A percentile compares a stretch with the other conserved stretches of the same genome.
phyloP scores from a whole-genome alignment of 2,797 vertebrate species.

The Crotalus adamanteus region DNA sequence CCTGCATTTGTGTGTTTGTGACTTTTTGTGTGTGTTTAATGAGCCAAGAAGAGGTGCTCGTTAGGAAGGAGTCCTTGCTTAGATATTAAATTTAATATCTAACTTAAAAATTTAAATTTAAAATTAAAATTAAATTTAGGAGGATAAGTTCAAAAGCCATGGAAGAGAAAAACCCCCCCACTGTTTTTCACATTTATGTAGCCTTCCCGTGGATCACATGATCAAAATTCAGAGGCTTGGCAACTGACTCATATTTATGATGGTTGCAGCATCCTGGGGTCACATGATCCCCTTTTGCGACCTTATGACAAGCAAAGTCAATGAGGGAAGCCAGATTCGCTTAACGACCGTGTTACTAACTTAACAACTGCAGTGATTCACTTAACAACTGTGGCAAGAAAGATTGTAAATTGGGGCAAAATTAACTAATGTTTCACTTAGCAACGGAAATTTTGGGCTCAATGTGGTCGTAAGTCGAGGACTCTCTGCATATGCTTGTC shows the following conservation, averaged over 20 bases:
- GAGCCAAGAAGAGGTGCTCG: not conserved
- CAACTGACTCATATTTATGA: not conserved
- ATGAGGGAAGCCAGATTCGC: not conserved
- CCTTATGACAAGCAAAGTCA: not conserved
- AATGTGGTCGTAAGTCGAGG: not conserved
- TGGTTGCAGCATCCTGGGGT: not conserved
- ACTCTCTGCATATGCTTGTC: not conserved
- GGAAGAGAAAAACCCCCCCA: not conserved
- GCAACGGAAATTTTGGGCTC: not conserved
- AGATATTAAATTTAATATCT: not conserved
- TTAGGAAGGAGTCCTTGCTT: not conserved
- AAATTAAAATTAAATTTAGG: not conserved
- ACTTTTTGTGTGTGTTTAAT: not conserved
- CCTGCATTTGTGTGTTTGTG: not conserved
- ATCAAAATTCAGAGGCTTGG: not conserved
- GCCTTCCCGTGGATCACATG: accelerated
- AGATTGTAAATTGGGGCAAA: not conserved
- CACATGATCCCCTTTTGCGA: not conserved
- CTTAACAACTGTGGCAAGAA: not conserved
- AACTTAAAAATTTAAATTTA: not conserved
- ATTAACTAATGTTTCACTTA: not conserved
- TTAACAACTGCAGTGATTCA: not conserved
- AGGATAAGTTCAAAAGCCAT: not conserved
- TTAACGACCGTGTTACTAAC: not conserved
- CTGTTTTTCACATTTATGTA: not conserved